Conservation (phyloP, 2,888 invertebrate species). For the Oligia strigilis region DNA sequence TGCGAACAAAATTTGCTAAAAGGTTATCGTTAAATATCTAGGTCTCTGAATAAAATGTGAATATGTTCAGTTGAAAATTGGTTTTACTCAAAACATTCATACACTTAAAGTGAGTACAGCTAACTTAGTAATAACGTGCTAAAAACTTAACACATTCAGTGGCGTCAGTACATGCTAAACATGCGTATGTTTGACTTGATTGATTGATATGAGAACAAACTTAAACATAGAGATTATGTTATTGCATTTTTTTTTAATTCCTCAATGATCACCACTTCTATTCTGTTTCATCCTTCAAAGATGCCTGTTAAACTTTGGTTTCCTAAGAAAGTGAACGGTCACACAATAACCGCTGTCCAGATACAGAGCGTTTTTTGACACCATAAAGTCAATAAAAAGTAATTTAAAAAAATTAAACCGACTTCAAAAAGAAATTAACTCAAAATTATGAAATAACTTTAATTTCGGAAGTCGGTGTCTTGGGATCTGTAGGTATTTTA, state of each 20-base stretch:
- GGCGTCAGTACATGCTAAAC: constrained; percentile 10
- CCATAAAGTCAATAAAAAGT: too few species aligned
- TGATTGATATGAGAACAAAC: constrained; percentile 29
- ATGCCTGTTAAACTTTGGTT: too few species aligned
- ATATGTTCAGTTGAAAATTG: constrained; percentile 9
- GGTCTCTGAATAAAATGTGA: constrained; percentile 18
- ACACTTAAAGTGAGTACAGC: background rate
- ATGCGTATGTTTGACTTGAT: background rate
- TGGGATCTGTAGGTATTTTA: too few species aligned
- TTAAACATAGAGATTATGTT: too few species aligned
- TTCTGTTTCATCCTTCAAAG: too few species aligned
- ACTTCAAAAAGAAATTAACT: too few species aligned
- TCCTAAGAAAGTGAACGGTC: background rate
- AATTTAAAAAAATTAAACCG: too few species aligned
- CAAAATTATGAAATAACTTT: too few species aligned
- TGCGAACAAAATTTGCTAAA: constrained; percentile 49
- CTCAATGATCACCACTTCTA: background rate
- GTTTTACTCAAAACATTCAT: too few species aligned
- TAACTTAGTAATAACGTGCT: constrained; percentile 25
- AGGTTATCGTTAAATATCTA: constrained; percentile 49
- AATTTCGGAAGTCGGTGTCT: too few species aligned
- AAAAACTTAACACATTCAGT: constrained; percentile 14
- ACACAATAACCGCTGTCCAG: background rate
- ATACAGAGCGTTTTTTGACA: background rate
- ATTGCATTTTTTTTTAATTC: background rate